phyloP scores from a whole-genome alignment of 2,113 vertebrate species.

The Phaetusa simplex region DNA sequence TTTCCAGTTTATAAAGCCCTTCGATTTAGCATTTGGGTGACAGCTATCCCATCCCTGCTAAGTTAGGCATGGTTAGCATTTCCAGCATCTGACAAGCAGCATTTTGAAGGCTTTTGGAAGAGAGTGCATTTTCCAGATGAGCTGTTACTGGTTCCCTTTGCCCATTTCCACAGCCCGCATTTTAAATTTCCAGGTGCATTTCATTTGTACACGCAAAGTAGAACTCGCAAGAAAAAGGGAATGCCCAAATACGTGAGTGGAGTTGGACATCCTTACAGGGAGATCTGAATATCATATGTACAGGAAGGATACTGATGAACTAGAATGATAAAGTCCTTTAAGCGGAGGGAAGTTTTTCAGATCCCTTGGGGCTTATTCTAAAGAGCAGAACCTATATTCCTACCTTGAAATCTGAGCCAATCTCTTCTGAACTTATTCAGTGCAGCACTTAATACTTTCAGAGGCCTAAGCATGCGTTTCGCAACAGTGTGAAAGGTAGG shows the following conservation, averaged over 20 bases:
- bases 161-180: background rate
- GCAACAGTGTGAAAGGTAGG: background rate
- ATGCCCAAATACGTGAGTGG: background rate
- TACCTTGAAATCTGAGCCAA: background rate
- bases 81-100: background rate
- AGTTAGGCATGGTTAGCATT: background rate
- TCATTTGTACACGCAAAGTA: background rate
- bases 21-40: background rate
- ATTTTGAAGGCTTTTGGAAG: background rate
- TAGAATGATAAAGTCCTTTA: background rate
- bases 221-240: background rate
- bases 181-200: background rate
- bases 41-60: background rate
- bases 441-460: background rate
- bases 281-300: background rate
- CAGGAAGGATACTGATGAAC: background rate
- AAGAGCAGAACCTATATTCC: background rate
- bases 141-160: background rate
- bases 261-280: background rate
- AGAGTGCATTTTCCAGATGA: background rate
- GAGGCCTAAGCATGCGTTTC: background rate
- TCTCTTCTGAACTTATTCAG: background rate
- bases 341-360: background rate
- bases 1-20: background rate
- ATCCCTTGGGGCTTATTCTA: background rate